Base-by-base conservation (phyloP, 2,888 invertebrate genomes). In the Eupelmus urozonus region DNA sequence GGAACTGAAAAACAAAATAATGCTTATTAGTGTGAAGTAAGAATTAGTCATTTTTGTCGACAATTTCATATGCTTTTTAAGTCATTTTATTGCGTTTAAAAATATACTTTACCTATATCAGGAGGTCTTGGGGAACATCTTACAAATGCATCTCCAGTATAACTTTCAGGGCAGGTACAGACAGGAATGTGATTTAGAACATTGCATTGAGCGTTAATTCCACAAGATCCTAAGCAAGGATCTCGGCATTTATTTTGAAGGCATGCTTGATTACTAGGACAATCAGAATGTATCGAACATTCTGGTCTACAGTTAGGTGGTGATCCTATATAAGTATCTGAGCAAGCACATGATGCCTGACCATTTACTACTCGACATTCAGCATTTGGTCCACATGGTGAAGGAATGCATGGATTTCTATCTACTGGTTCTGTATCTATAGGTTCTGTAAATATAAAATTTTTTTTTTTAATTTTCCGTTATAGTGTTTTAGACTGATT, bases 171-270 rank as follows among this genome's bases (percentile, higher is more conserved):
- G 83, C 93, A 93, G 74, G 90, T 90, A 84, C 93, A 93, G 81
- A 92, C 90, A 0, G 93, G 92, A 80, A 91, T 91, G 84, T 93
- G 93, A 84, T 92, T 92, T 29, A 92, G 90, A 1, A 93, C 92
- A 81, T 91, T 90, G 80, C 93, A 93, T 53, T 89, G 86, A 2
- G 93, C 92, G 81, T 90, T 90, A 34, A 90, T 82, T 45, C 93
- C 93, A 84, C 93, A 93, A 69, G 91, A 89, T 82, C 92, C 91
- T 34, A 90, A 90, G 83, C 93, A 93, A 65, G 93, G 93, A 87
- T 93, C 91, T 20, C 91, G 90, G 85, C 93, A 93, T 87, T 93
- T 92, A 83, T 92, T 92, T 84, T 92, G 92, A 62, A 92, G 90
- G 82, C 93, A 93, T 42, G 93, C 92, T 82, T 91, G 89, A 82